Conservation (phyloP, 2,888 invertebrate species). For the Charanyca ferruginea region DNA sequence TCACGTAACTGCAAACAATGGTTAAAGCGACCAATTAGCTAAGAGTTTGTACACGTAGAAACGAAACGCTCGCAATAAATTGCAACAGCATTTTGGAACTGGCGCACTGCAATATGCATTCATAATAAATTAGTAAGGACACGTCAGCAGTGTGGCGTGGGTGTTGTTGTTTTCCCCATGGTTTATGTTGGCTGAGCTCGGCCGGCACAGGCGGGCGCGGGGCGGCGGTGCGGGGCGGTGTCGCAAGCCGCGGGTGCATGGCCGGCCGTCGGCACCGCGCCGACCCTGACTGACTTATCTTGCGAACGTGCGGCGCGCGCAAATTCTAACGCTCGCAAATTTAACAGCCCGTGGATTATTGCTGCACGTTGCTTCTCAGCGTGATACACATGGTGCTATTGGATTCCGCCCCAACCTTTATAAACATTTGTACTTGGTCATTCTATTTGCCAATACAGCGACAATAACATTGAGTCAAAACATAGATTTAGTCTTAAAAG, state of each 20-base stretch:
- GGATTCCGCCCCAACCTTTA: conserved; percentile 22
- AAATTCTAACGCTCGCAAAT: conserved; percentile 89
- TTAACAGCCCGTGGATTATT: conserved; percentile 82
- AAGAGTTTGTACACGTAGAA: conserved; percentile 42
- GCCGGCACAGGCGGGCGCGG: conserved; percentile 62
- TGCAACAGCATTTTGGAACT: conserved; percentile 70
- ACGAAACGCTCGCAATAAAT: conserved; percentile 63
- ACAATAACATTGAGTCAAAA: conserved; percentile 14
- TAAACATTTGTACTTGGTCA: conserved; percentile 8
- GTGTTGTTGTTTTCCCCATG: conserved; percentile 82
- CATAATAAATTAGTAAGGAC: conserved; percentile 73
- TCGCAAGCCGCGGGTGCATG: conserved; percentile 88
- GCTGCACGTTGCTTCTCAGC: conserved; percentile 69
- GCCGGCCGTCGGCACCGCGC: conserved; percentile 90
- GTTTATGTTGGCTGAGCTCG: conserved; percentile 71
- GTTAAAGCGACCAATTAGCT: conserved; percentile 40
- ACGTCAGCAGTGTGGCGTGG: conserved; percentile 74
- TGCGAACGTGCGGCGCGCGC: conserved; percentile 89
- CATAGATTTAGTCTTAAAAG: conserved; percentile 17
- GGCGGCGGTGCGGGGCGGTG: conserved; percentile 73
- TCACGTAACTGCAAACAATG: conserved; percentile 33
- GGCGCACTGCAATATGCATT: conserved; percentile 75
- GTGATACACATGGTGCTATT: conserved; percentile 38
- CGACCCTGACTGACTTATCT: conserved; percentile 91
- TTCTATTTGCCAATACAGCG: conserved; percentile 25